phyloP scores from a whole-genome alignment of 1,140 invertebrate species.

The Hydropsyche tenuis region DNA sequence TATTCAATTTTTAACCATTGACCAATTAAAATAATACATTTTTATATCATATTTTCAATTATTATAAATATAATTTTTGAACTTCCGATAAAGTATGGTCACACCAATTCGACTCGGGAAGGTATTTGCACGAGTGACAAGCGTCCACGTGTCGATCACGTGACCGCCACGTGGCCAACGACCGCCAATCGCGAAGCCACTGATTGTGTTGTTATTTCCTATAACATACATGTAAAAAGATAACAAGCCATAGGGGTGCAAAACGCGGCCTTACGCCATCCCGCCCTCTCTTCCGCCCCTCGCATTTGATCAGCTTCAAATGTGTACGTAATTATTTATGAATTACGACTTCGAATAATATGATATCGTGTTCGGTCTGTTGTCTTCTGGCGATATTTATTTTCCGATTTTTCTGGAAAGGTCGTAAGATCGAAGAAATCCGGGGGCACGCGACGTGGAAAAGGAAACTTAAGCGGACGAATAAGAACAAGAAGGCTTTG shows the following conservation, averaged over 20 bases:
- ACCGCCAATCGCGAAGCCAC: slow-evolving; percentile 36
- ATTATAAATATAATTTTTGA: no score
- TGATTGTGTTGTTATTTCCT: slow-evolving; percentile 48
- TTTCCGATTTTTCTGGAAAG: neutral
- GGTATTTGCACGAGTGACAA: slow-evolving; percentile 38
- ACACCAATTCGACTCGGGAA: neutral
- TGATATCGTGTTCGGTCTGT: neutral
- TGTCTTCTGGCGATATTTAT: neutral
- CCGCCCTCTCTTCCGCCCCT: neutral
- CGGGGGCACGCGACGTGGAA: slow-evolving; percentile 13
- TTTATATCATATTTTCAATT: no score
- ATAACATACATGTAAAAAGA: slow-evolving; percentile 27
- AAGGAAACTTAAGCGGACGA: slow-evolving; percentile 44
- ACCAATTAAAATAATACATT: no score
- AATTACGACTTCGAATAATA: slow-evolving; percentile 4
- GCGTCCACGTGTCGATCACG: slow-evolving; percentile 43
- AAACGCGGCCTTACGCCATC: neutral
- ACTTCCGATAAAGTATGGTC: slow-evolving; percentile 9
- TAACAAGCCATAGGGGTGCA: slow-evolving; percentile 29
- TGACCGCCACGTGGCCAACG: slow-evolving; percentile 35
- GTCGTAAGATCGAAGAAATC: no score
- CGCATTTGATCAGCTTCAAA: neutral
- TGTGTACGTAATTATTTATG: neutral
- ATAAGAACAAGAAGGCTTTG: slow-evolving; percentile 45
- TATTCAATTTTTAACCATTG: no score